Conservation (phyloP, 2,888 invertebrate genomes). For the Eugnorisma glareosa region DNA sequence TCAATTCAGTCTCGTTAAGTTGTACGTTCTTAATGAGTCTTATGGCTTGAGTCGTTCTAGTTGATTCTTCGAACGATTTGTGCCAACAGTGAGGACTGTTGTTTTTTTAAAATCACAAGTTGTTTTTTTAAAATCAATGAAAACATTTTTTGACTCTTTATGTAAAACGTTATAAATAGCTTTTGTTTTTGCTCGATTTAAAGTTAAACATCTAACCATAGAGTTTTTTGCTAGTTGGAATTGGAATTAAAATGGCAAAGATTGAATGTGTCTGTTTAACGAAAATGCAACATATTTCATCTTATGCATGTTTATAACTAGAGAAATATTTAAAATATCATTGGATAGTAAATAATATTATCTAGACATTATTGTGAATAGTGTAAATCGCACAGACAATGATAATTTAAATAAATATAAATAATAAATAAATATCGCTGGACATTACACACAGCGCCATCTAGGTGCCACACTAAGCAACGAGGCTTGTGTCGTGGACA, state of each 20-base stretch:
- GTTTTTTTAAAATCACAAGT: no score
- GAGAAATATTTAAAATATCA: neutral
- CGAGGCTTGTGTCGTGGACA: no score
- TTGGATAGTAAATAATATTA: neutral
- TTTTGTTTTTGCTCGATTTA: neutral
- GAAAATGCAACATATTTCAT: neutral
- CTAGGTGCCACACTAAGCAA: no score
- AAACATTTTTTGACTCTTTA: neutral
- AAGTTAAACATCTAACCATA: neutral
- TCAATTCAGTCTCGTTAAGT: neutral
- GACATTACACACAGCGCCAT: no score
- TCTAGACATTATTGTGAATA: neutral
- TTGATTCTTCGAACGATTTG: neutral
- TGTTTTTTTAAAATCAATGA: neutral
- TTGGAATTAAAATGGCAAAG: neutral
- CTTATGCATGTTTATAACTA: neutral
- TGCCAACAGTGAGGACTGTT: no score
- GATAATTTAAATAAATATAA: no score
- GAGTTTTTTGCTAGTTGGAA: neutral
- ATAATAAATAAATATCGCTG: no score
- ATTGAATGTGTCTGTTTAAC: neutral
- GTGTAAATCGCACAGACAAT: neutral
- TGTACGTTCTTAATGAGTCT: neutral
- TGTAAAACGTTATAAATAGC: no score
- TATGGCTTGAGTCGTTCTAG: neutral